Conservation (phyloP, 2,888 invertebrate species). For the Nymphalis urticae region DNA sequence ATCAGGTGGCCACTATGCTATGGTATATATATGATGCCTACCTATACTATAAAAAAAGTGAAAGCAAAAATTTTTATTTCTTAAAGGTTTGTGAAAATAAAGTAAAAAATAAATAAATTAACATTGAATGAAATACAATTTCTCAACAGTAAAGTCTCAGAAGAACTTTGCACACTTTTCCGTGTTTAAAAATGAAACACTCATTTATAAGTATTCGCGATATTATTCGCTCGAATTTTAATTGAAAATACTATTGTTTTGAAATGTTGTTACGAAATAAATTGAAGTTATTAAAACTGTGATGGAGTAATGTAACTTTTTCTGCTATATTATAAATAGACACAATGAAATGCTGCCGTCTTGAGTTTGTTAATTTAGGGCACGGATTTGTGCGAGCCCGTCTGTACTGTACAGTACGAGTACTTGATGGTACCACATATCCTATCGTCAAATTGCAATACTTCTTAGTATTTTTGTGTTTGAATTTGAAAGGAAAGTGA, state of each 20-base stretch:
- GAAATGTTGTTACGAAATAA: neutral
- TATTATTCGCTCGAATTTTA: constrained; percentile 10
- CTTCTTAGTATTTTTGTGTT: no score
- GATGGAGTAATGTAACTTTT: neutral
- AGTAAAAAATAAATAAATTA: neutral
- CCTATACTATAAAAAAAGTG: no score
- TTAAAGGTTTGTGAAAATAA: neutral
- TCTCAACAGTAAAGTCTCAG: neutral
- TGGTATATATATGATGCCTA: no score
- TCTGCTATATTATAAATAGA: neutral
- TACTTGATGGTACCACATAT: no score
- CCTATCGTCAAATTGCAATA: no score
- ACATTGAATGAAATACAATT: constrained; percentile 2
- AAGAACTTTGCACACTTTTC: neutral
- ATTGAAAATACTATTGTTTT: constrained; percentile 10
- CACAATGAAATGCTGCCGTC: no score
- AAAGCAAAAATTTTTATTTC: neutral
- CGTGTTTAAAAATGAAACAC: neutral
- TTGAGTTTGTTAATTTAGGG: no score
- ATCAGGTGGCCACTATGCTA: no score
- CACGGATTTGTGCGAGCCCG: no score
- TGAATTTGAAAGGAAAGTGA: no score
- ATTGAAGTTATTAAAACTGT: neutral
- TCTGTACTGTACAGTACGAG: no score
- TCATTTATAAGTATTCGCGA: constrained; percentile 4